Evolutionary conservation across 2,888 invertebrate genomes (phyloP).

Genomic region (Notocelia uddmanniana): DNA sequence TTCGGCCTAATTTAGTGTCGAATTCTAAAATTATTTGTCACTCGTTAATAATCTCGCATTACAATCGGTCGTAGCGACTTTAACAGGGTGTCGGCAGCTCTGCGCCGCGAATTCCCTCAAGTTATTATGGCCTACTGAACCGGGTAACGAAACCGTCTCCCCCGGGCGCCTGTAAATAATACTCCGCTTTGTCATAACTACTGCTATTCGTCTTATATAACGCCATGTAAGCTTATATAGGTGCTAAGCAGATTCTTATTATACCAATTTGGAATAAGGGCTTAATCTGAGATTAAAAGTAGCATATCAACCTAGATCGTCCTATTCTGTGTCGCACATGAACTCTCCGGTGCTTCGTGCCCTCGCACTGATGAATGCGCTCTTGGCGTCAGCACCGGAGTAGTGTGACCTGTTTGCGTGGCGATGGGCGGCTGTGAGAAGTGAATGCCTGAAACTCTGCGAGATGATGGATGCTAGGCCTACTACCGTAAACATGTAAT

Average conservation of each 20-base stretch:
- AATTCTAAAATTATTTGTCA: no score
- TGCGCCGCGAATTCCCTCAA: constrained; percentile 80
- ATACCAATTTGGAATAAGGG: background rate
- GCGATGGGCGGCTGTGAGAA: no score
- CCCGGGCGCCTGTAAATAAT: constrained; percentile 70
- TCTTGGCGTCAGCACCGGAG: no score
- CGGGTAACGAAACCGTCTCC: constrained; percentile 77
- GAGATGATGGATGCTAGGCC: no score
- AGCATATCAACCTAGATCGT: no score
- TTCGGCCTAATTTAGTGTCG: no score
- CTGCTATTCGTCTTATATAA: constrained; percentile 47
- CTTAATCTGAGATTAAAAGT: background rate
- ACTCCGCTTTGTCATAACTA: constrained; percentile 42
- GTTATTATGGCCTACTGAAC: constrained; percentile 83
- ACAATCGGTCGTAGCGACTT: constrained; percentile 47
- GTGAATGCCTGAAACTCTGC: no score
- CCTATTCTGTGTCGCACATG: no score
- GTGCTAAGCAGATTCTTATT: constrained; percentile 6
- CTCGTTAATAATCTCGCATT: constrained; percentile 49
- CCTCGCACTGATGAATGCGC: no score
- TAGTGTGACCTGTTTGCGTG: no score
- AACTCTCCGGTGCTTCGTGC: no score
- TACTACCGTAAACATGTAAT: no score
- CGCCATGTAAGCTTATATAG: constrained; percentile 26
- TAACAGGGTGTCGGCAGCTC: constrained; percentile 71